Evolutionary conservation across 2,888 invertebrate genomes (phyloP), one percentile per base, ranked within the genome.

Genomic region (Oegoconia quadripuncta): DNA sequence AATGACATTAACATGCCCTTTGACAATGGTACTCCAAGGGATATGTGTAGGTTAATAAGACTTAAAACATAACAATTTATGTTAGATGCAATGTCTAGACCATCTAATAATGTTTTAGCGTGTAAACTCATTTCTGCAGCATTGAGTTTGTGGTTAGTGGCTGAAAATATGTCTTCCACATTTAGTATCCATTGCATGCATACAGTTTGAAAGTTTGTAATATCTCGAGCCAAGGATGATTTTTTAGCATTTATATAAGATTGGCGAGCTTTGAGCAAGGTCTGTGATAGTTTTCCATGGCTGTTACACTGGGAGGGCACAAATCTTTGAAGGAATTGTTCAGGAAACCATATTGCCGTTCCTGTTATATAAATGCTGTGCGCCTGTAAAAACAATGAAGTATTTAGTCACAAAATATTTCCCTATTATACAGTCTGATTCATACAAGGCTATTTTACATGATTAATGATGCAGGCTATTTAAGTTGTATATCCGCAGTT

Each of bases 341-440:
- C 94, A 0, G 97, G 95, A 60, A 93, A 92, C 96, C 97, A 98
- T 37, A 95, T 74, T 11, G 94, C 88, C 63, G 94, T 94, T 1
- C 95, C 96, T 41, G 91, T 89, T 20, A 98, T 77, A 30, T 93
- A 92, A 41, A 97, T 91, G 20, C 93, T 93, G 49, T 94, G 93
- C 29, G 94, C 90, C 91, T 94, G 69, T 9, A 82, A 82, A 50
- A 50, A 22, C 22, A 8, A 7, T 22, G 22, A 22, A 1, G 9
- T 22, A 22, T 8, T 2, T 7, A 13, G 5, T 3, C 23, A 23
- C 3, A 27, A 27, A 27, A 27, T 27, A 13, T 13, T 12, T 12
- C 1, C 3, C 14, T 28, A 28, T 14, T 3, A 11, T 11, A 11
- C 8, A 11, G 26, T 27, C 7, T 3, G 12, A 12, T 3, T 6